Base-by-base conservation (phyloP, 2,113 vertebrate species). In the Scalopus aquaticus region DNA sequence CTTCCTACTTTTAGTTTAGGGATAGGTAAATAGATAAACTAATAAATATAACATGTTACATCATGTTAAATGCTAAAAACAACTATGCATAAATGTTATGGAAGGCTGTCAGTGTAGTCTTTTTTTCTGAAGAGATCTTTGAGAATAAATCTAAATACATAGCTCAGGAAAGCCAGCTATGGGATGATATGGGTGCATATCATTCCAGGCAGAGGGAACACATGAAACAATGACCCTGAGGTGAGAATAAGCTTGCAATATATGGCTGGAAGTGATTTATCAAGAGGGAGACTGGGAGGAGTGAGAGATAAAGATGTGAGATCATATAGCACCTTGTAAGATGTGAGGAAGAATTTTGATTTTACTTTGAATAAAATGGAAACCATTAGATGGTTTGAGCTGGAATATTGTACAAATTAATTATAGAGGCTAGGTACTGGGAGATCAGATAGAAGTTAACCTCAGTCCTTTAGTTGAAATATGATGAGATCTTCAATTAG, bases 61-160 rank as follows among this genome's bases (percentile, higher is more conserved):
- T 39, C 13, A 8, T 84, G 26, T 88, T 67, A 93, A 32, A 88
- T 49, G 49, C 30, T 62, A 74, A 90, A 72, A 76, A 5, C 16
- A 54, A 13, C 58, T 30, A 24, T 39, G 62, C 44, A 88, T 15
- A 76, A 80, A 15, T 76, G 30, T 86, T 81, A 69, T 8, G 16
- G 26, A 28, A 76, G 10, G 17, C 46, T 1, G 51, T 87, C 20
- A 46, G n/a, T 64, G 78, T 42, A 77, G 15, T 54, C n/a, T 91
- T 88, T 88, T 91, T 88, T 88, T 56, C 60, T 56, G 13, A 80
- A 58, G 83, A 85, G 11, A 39, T 69, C 44, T 79, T 91, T 84
- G 22, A 87, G 46, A 78, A 81, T 78, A 83, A 93, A 83, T 90
- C 24, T 93, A 58, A 93, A 89, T 49, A 28, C 37, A 82, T 1